Evolutionary conservation across 2,888 invertebrate species (phyloP).

Genomic region (Habroteleia sp.): DNA sequence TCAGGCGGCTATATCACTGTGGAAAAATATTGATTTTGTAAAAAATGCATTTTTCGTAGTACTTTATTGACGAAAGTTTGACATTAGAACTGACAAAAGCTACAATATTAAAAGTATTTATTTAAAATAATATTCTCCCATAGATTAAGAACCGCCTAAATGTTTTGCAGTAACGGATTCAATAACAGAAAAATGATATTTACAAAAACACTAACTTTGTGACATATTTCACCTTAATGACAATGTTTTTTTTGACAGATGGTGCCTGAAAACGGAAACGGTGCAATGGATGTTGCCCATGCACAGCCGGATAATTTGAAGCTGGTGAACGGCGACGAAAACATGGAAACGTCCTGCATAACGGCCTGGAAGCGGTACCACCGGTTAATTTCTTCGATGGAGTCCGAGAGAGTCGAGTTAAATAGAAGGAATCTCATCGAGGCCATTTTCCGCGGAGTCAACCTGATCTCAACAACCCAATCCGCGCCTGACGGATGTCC

Average conservation of each 20-base stretch:
- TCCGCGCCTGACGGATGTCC: conserved; percentile 10
- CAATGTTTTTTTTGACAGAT: conserved; percentile 67
- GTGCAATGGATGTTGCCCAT: too few relatives aligned
- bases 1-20: too few relatives aligned
- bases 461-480: conserved; percentile 72
- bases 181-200: too few relatives aligned
- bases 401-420: conserved; percentile 72
- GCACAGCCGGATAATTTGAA: conserved; percentile 65
- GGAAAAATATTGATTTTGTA: too few relatives aligned
- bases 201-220: too few relatives aligned
- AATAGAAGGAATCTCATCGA: conserved; percentile 75
- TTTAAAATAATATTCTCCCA: too few relatives aligned
- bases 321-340: conserved; percentile 67
- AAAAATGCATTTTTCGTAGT: too few relatives aligned
- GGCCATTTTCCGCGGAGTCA: conserved; percentile 77
- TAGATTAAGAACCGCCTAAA: too few relatives aligned
- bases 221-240: not conserved
- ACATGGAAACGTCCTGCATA: conserved; percentile 73
- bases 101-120: too few relatives aligned
- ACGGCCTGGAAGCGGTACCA: conserved; percentile 78
- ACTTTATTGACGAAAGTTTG: too few relatives aligned
- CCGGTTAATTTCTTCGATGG: conserved; percentile 73
- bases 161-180: too few relatives aligned
- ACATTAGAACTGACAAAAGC: too few relatives aligned
- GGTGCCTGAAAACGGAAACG: conserved; percentile 71